Evolutionary conservation across 2,113 vertebrate species (phyloP).

Genomic region (Anarhynchus alexandrinus): DNA sequence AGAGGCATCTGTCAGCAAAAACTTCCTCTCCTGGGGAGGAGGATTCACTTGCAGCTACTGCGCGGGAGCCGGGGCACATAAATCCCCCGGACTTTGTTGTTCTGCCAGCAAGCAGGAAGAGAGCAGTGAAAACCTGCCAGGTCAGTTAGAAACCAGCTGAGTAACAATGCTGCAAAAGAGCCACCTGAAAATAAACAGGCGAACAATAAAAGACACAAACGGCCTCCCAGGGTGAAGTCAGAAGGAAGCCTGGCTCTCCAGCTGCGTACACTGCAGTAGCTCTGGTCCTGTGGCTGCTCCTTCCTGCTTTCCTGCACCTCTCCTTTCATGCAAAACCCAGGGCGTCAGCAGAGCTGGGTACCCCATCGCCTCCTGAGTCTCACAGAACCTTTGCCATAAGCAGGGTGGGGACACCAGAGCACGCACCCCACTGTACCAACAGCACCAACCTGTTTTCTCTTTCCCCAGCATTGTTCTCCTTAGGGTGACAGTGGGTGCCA

Average conservation of each 20-base stretch:
- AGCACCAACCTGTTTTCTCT: not conserved
- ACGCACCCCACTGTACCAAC: too few relatives aligned
- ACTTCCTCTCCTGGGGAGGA: not conserved
- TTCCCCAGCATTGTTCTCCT: not conserved
- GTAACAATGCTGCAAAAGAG: not conserved
- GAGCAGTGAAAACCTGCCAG: slow-evolving; percentile 19
- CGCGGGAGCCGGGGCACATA: not conserved
- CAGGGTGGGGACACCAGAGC: not conserved
- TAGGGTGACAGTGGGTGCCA: not conserved
- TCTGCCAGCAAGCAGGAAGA: slow-evolving; percentile 27
- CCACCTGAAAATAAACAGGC: not conserved
- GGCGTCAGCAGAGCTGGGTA: accelerated
- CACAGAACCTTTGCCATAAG: not conserved
- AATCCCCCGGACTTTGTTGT: slow-evolving; percentile 26
- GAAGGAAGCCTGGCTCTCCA: not conserved
- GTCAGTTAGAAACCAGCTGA: slow-evolving; percentile 42
- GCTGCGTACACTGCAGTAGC: not conserved
- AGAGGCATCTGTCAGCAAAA: slow-evolving; percentile 4
- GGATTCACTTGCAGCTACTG: not conserved
- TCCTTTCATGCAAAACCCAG: not conserved
- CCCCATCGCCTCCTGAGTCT: not conserved
- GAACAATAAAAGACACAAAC: accelerated
- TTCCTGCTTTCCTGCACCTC: not conserved
- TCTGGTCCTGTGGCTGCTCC: not conserved
- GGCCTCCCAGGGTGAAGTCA: accelerated